Evolutionary conservation across 2,888 invertebrate genomes (phyloP).

Genomic region (Leptinotarsa peninsularis): DNA sequence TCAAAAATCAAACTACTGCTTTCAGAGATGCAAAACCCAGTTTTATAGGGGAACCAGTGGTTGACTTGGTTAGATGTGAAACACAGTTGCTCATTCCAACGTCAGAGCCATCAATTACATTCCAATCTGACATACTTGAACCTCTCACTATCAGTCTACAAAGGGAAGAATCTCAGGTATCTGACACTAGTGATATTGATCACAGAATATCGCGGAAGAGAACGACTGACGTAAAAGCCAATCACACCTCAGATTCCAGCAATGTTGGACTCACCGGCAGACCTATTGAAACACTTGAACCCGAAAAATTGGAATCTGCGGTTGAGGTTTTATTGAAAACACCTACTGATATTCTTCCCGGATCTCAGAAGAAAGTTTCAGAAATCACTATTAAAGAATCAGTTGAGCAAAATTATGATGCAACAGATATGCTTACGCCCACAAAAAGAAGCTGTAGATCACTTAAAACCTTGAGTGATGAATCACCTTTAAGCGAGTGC

Average conservation of each 20-base stretch:
- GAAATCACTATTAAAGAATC: no score
- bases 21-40: not conserved
- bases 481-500: slow-evolving; percentile 1
- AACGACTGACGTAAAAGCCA: not conserved
- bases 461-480: not conserved
- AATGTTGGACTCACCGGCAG: not conserved
- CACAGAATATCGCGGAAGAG: not conserved
- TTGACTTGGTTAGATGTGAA: slow-evolving; percentile 11
- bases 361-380: not conserved
- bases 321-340: not conserved
- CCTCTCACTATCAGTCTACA: not conserved
- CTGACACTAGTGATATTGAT: not conserved
- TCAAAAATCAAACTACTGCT: not conserved
- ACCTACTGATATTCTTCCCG: not conserved
- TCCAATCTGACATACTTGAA: not conserved
- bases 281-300: no score
- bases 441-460: slow-evolving; percentile 7
- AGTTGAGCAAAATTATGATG: not conserved
- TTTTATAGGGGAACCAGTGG: slow-evolving; percentile 1
- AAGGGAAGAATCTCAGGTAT: not conserved
- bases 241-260: not conserved
- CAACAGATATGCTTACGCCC: not conserved
- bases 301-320: not conserved
- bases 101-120: not conserved
- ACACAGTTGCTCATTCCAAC: not conserved